Evolutionary conservation across 2,888 invertebrate species (phyloP), one percentile per base, ranked within the genome.

Genomic region (Hemithea aestivaria): DNA sequence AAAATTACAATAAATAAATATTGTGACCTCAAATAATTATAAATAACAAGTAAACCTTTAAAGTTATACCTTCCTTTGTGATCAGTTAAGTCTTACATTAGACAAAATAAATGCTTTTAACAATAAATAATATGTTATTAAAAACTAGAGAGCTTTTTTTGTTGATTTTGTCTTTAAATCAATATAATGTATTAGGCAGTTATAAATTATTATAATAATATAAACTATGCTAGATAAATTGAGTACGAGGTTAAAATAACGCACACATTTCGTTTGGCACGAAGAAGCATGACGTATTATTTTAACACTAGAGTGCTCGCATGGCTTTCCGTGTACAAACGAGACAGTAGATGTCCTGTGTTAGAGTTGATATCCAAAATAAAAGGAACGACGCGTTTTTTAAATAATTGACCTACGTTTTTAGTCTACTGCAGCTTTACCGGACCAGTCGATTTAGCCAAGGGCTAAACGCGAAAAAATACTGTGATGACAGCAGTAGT

Each of bases 61-160:
- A n/a, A n/a, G 16, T 16, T 16, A 11, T 27, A 37, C 25, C 29
- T 21, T 32, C 11, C 25, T 33, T 21, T 37, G 41, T 42, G 36
- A 41, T 41, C 9, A 6, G 25, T 12, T 20, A 31, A 27, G 6
- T 35, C 20, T 25, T 21, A 20, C 6, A 24, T 20, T 16, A 27
- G 11, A 21, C 33, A 38, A 28, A 37, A 7, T 35, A 38, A 16
- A 40, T 35, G 25, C 35, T 22, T 23, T 16, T 62, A 62, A 48
- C 49, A 77, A 80, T 77, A 82, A 78, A 80, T 77, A 78, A 80
- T 77, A 76, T 40, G 49, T 53, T 62, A 64, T 73, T 76, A 35
- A 48, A 57, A 59, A 66, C 67, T 76, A 82, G 78, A 81, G 80
- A 81, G 79, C 76, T 30, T 54, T 51, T 64, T 62, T 55, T 44